Evolutionary conservation across 2,113 vertebrate genomes (phyloP), one percentile per base, ranked within the genome.

Genomic region (Pavo muticus): DNA sequence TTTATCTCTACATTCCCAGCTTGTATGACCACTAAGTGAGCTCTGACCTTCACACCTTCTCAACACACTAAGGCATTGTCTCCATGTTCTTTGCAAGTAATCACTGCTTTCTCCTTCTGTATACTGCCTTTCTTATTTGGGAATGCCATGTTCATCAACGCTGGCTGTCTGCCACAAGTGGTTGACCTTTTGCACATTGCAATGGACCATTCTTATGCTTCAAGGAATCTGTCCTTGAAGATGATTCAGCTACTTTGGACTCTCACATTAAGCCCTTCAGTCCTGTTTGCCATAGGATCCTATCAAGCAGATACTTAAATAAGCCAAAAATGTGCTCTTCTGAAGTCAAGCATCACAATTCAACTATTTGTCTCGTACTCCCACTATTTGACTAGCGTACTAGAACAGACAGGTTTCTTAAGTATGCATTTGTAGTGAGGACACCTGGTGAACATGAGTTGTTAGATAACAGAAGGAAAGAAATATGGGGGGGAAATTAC

Each of bases 51-150:
- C 8, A 13, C 2, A 9, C 5, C 29, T 85, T 52, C 24, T 60
- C 44, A 50, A 5, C 27, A 30, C 30, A 13, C 24, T 54, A 9
- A 29, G 35, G 3, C 4, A 59, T 10, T 0, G 1, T 11, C 10
- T 25, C 14, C 29, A 23, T 11, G 10, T 37, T 57, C 23, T 25
- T 70, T 39, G 10, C 19, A 39, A 42, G 29, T 8, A 27, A 10
- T 29, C 35, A 17, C 27, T 82, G 20, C 17, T 64, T 45, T 9
- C 21, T 79, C 44, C 24, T 68, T 6, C 47, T 20, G 2, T 3
- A 6, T 6, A 2, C 8, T 37, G 64, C 19, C 21, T 52, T 11
- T 11, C 2, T 2, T 29, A 6, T 29, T 9, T 37, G 48, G 40
- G 40, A 40, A 1, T 5, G 7, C 19, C 29, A 16, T 32, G 16